Conservation (phyloP, 2,113 vertebrate genomes). For the Passerina amoena region DNA sequence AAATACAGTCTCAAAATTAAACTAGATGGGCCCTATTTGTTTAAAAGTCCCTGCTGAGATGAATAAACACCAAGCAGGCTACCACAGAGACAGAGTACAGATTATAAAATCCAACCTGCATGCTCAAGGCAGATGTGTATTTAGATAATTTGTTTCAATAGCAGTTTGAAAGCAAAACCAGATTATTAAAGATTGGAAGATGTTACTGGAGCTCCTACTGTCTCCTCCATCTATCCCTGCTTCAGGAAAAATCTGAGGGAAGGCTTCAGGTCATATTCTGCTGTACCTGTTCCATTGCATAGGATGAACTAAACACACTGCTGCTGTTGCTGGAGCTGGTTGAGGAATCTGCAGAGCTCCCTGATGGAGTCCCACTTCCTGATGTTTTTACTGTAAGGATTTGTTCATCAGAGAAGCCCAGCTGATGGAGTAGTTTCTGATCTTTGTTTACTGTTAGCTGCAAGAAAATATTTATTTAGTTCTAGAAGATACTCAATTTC, state of each 20-base stretch:
- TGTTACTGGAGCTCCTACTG: not conserved
- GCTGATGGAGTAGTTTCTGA: conserved; percentile 96
- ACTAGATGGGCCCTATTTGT: not conserved
- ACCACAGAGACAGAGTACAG: not conserved
- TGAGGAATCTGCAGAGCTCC: conserved; percentile 91
- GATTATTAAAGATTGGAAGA: not conserved
- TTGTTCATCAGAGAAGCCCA: conserved; percentile 96
- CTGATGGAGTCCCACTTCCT: conserved; percentile 93
- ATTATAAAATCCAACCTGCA: not conserved
- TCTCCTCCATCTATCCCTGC: not conserved
- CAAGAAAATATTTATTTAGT: conserved; percentile 54
- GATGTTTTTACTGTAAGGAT: conserved; percentile 93
- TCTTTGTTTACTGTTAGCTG: conserved; percentile 97
- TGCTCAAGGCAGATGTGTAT: not conserved
- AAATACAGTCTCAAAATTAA: not conserved
- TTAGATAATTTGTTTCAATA: not conserved
- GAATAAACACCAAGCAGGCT: not conserved
- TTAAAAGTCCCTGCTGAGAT: not conserved
- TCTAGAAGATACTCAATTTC: not conserved
- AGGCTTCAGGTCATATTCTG: not conserved
- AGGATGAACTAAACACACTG: conserved; percentile 91
- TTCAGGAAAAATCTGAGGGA: not conserved
- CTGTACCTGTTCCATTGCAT: conserved; percentile 92
- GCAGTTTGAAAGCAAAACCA: not conserved
- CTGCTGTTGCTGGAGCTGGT: conserved; percentile 85